These are phyloP conservation scores for Anthopleura sola DNA, from an alignment of 64 coral and sea anemone genomes.

Conservation along the genomic window DNA sequence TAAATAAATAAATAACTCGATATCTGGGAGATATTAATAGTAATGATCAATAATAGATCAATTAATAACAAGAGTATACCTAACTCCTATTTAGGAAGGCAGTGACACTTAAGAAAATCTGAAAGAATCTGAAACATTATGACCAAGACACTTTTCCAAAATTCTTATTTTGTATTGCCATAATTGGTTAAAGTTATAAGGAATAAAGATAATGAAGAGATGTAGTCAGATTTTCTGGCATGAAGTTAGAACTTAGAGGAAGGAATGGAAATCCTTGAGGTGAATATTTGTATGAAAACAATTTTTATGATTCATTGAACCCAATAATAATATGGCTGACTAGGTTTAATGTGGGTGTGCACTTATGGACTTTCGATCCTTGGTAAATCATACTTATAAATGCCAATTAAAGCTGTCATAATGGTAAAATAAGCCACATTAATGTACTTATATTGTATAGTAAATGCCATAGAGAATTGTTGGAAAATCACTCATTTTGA, in stretches of 20 bases:
- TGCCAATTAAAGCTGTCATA: neutral
- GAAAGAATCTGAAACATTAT: neutral
- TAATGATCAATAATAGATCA: neutral
- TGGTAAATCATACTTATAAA: neutral
- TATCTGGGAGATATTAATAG: neutral
- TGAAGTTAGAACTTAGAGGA: neutral
- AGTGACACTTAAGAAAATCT: neutral
- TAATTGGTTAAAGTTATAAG: neutral
- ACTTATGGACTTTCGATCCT: neutral
- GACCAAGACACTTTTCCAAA: neutral
- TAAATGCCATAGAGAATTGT: too few relatives aligned
- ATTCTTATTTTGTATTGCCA: neutral
- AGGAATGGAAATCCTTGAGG: neutral
- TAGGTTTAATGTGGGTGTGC: neutral
- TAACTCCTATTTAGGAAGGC: neutral
- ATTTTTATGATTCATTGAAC: neutral
- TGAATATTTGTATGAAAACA: neutral
- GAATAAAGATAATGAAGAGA: neutral
- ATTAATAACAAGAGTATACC: neutral
- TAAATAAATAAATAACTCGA: neutral
- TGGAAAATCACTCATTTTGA: neutral
- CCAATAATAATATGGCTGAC: neutral
- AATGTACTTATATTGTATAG: too few relatives aligned
- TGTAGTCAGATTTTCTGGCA: neutral
- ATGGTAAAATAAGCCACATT: too few relatives aligned